Conservation (phyloP, 2,797 vertebrate genomes). For the Gymnoscopelus braueri region DNA sequence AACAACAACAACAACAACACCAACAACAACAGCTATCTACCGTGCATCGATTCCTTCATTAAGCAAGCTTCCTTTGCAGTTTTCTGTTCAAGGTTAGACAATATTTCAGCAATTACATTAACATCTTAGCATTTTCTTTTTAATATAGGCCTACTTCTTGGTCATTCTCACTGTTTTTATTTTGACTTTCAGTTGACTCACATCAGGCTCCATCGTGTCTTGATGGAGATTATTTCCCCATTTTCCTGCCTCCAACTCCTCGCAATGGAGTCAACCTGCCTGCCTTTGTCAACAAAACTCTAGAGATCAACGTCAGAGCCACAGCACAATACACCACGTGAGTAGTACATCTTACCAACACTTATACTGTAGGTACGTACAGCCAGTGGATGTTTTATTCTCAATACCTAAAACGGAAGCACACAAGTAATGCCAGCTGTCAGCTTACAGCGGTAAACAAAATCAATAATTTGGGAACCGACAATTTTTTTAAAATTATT, state of each 20-base stretch:
- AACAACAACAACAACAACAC: neutral
- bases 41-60: conserved; percentile 1
- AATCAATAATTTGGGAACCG: too few relatives aligned
- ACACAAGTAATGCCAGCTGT: too few relatives aligned
- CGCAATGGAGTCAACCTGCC: conserved; percentile 25
- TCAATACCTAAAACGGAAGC: too few relatives aligned
- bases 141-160: too few relatives aligned
- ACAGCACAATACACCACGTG: conserved; percentile 34
- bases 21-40: neutral
- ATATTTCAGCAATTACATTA: too few relatives aligned
- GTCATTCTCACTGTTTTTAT: neutral
- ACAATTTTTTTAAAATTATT: too few relatives aligned
- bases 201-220: conserved; percentile 20
- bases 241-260: conserved; percentile 50
- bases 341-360: conserved; percentile 20
- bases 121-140: too few relatives aligned
- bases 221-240: conserved; percentile 53
- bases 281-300: conserved; percentile 34
- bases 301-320: conserved; percentile 43
- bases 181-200: conserved; percentile 21
- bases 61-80: conserved; percentile 38
- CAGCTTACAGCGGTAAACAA: too few relatives aligned
- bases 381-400: too few relatives aligned
- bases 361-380: too few relatives aligned
- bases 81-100: conserved; percentile 1